Evolutionary conservation across 2,113 vertebrate species (phyloP), one percentile per base, ranked within the genome.

Genomic region (Maccullochella peelii): DNA sequence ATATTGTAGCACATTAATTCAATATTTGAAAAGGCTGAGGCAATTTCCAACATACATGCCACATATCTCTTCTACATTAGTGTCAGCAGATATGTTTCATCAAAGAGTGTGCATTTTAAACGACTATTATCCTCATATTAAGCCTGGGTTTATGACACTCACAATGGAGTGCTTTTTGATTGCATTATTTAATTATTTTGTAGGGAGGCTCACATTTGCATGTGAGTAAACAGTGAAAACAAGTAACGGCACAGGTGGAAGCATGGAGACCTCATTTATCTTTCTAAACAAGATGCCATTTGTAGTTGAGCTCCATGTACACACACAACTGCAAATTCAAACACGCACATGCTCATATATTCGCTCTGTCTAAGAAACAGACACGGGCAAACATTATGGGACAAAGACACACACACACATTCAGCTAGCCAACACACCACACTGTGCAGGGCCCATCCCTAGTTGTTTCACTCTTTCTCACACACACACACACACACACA

Each of bases 81-180:
- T 59, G 52, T 73, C 58, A 73, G 27, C 33, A 58, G 30, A 65
- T 67, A 15, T 33, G 54, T 73, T 23, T 49, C 33, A 89, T 89
- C 83, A 91, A 92, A 89, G 80, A 73, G 85, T 49, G 65, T 88
- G 83, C 68, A 89, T 92, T 89, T 84, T 79, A 86, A 87, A 89
- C 21, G 25, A 73, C 72, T 75, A 88, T 92, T 93, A 89, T 74
- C 58, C 76, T 90, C 61, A 71, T 84, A 89, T 84, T 87, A 89
- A 89, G 83, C 54, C 62, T 9, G 47, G 77, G 66, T 93, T 86
- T 82, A 88, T 86, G 66, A 79, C 84, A 84, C 72, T 82, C 52
- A 47, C 78, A 77, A 83, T 83, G 71, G 78, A 86, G 83, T 80
- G 85, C 55, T 73, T 85, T 93, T 88, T 87, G 71, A 91, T 87